Conservation (phyloP, 2,113 vertebrate species). For the Erpornis zantholeuca region DNA sequence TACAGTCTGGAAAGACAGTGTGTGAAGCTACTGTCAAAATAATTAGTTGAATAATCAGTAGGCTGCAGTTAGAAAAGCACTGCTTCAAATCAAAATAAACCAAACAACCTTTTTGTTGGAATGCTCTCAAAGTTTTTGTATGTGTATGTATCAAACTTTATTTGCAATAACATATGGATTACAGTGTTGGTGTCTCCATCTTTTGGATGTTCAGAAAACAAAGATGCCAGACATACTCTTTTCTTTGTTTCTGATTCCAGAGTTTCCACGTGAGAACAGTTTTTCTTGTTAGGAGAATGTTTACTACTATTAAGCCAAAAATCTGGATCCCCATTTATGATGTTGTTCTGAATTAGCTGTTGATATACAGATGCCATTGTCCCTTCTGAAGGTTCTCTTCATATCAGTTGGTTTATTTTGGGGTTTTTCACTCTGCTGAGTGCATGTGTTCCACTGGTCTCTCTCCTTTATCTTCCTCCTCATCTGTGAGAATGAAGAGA, state of each 20-base stretch:
- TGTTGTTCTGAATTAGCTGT: neutral
- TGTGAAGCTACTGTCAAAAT: neutral
- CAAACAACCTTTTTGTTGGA: neutral
- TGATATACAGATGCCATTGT: neutral
- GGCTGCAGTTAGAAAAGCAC: neutral
- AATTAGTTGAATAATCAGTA: constrained; percentile 5
- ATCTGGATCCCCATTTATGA: neutral
- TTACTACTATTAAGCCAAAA: neutral
- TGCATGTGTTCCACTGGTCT: neutral
- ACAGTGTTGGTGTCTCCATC: neutral
- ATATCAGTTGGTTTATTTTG: neutral
- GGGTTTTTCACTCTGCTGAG: neutral
- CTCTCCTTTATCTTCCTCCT: neutral
- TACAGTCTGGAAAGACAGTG: neutral
- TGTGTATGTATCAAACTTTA: neutral
- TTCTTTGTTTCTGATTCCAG: neutral
- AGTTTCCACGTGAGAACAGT: neutral
- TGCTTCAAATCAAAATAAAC: neutral
- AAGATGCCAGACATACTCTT: neutral
- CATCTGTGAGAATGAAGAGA: neutral
- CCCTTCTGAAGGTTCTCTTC: neutral
- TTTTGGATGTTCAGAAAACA: neutral
- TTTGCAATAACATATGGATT: neutral
- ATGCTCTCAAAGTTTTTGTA: neutral
- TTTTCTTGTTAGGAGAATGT: neutral